Evolutionary conservation across 2,113 vertebrate species (phyloP), one percentile per base, ranked within the genome.

Genomic region (Gallinago media): DNA sequence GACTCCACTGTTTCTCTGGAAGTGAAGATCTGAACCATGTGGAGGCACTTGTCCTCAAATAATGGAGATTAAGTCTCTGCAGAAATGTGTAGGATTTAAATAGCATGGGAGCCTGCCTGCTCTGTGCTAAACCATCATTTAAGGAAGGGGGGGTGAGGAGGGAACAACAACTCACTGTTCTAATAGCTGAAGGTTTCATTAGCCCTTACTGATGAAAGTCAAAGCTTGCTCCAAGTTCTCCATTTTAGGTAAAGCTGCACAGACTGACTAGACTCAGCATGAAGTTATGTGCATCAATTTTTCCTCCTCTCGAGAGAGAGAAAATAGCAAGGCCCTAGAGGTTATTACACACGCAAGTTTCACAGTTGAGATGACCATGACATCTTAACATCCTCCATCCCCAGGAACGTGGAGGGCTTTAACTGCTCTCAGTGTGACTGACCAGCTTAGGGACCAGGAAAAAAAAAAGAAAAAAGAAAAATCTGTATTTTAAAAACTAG

Each of bases 211-310:
- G 65, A 77, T 31, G 32, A 6, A n/a, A 84, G 65, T 20, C 80
- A 83, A 71, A 94, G 86, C 55, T 21, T 31, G 72, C 82, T 91
- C 32, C 59, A 81, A 97, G 88, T 83, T 94, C 83, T 92, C 95
- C 95, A 95, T 95, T 96, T 96, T 96, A 97, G 94, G 96, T 86
- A 97, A 97, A 92, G 94, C 11, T 95, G 84, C 91, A 92, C 31
- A 89, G 76, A 55, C 85, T 82, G 66, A 47, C 84, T 73, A 63
- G 79, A 59, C 71, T 95, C 92, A 96, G 65, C 86, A 89, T 26
- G 34, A 94, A 97, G 94, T 52, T 96, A 96, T 95, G 86, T 67
- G 34, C 47, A 89, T 90, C 83, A 66, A 50, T 84, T 89, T 68
- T 70, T 32, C 50, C 88, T 83, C 58, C 56, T 58, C 76, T 62